Evolutionary conservation across 2,888 invertebrate species (phyloP).

Genomic region (Argyresthia albistria): DNA sequence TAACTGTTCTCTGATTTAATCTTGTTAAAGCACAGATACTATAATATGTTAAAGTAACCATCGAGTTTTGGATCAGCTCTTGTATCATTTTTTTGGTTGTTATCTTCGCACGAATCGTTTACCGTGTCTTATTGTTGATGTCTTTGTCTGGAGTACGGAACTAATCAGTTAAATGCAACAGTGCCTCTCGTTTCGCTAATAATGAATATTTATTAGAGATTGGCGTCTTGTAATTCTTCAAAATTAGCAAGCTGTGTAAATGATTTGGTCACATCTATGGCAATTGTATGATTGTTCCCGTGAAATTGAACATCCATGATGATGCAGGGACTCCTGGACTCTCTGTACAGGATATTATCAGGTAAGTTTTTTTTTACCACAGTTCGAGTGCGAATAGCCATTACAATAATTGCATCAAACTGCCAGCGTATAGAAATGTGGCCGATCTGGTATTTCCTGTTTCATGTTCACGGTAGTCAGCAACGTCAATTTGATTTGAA

Average conservation of each 20-base stretch:
- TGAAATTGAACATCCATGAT: conserved; percentile 29
- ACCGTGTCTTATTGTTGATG: conserved; percentile 1
- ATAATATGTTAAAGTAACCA: no score
- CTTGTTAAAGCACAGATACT: no score
- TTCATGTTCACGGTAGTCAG: no score
- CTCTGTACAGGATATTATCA: conserved; percentile 60
- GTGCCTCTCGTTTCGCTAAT: not conserved
- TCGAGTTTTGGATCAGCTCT: not conserved
- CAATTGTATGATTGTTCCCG: not conserved
- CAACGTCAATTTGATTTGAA: no score
- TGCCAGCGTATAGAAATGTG: no score
- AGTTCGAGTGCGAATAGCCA: no score
- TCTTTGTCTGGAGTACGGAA: not conserved
- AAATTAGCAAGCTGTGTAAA: no score
- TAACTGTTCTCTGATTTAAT: not conserved
- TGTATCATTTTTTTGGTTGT: not conserved
- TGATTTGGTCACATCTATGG: no score
- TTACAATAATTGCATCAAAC: no score
- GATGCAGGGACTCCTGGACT: conserved; percentile 66
- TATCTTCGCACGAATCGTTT: not conserved
- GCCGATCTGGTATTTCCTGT: no score
- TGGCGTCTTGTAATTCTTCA: not conserved
- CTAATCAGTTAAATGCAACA: not conserved
- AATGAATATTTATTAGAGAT: not conserved
- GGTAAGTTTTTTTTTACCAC: conserved; percentile 28